Conservation (phyloP, 2,888 invertebrate species). For the Adelphocoris suturalis region DNA sequence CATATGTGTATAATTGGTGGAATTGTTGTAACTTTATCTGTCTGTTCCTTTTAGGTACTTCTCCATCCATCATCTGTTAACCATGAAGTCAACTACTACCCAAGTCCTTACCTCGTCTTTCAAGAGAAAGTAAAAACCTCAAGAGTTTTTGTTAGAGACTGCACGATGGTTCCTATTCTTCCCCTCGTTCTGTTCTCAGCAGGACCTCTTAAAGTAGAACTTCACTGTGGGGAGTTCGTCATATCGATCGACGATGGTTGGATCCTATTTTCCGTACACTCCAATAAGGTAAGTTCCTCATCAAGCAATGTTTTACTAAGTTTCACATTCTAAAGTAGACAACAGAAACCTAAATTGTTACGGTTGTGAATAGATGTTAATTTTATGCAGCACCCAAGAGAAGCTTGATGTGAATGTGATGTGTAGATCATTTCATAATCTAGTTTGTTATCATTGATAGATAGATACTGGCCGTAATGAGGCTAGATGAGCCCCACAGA, state of each 20-base stretch:
- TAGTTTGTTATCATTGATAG: no score
- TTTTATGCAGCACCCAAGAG: no score
- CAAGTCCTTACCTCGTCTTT: slow-evolving; percentile 88
- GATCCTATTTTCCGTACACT: slow-evolving; percentile 89
- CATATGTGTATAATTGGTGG: no score
- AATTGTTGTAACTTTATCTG: no score
- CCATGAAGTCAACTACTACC: slow-evolving; percentile 83
- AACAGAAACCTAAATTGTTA: no score
- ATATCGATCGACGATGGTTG: slow-evolving; percentile 89
- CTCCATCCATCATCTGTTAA: slow-evolving; percentile 90
- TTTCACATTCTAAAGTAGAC: no score
- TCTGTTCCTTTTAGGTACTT: slow-evolving; percentile 78
- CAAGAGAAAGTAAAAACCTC: slow-evolving; percentile 92
- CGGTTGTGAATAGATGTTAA: no score
- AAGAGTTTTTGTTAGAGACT: slow-evolving; percentile 88
- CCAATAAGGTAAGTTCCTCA: slow-evolving; percentile 82
- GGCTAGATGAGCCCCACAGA: no score
- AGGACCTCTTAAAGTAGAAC: slow-evolving; percentile 86
- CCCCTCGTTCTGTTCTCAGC: slow-evolving; percentile 86
- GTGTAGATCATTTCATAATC: no score
- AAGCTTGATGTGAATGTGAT: no score
- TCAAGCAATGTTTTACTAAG: no score
- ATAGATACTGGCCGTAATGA: no score
- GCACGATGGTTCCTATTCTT: slow-evolving; percentile 88
- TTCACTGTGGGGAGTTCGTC: slow-evolving; percentile 86